Evolutionary conservation across 2,113 vertebrate genomes (phyloP), one percentile per base, ranked within the genome.

Genomic region (Cyphomyrus discorhynchus): DNA sequence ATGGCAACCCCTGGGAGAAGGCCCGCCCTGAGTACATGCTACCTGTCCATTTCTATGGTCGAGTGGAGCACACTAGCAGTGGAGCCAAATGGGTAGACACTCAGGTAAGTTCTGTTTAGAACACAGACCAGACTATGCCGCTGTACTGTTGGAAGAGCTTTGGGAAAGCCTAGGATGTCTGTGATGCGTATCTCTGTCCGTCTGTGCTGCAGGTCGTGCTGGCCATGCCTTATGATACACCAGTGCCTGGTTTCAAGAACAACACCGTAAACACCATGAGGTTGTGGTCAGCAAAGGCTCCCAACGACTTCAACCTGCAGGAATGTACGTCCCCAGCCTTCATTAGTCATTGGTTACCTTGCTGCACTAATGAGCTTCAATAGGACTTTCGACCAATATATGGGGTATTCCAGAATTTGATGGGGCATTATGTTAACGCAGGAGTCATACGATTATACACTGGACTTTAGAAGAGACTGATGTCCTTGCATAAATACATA

Each of bases 231-330:
- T 98, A 97, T 0, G 97, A 98, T 91, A 97, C 97, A 0, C 97
- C 97, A 0, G 96, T 98, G 89, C 97, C 97, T 0, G 97, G 97
- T 53, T 98, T 96, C 93, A 97, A 96, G 94, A 98, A 98, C 93
- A 97, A 98, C 93, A 97, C 97, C 0, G 97, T 98, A 17, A 98
- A 98, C 92, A 98, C 97, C 90, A 97, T 98, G 97, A 95, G 97
- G 88, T 95, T 98, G 24, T 98, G 97, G 97, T 98, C 97, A 10
- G 97, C 97, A 89, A 98, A 98, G 92, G 97, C 97, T 0, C 97
- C 97, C 90, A 97, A 97, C 0, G 96, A 97, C 94, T 98, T 98
- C 95, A 97, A 97, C 91, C 96, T 98, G 83, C 94, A 97, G 13
- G 96, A 97, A 80, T 98, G 97, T 97, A 95, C 74, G 96, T 94